Percentiles rank a stretch among this genome's conserved stretches.
Conservation (phyloP, 2,888 invertebrate genomes). For the Trachelus iudaicus region DNA sequence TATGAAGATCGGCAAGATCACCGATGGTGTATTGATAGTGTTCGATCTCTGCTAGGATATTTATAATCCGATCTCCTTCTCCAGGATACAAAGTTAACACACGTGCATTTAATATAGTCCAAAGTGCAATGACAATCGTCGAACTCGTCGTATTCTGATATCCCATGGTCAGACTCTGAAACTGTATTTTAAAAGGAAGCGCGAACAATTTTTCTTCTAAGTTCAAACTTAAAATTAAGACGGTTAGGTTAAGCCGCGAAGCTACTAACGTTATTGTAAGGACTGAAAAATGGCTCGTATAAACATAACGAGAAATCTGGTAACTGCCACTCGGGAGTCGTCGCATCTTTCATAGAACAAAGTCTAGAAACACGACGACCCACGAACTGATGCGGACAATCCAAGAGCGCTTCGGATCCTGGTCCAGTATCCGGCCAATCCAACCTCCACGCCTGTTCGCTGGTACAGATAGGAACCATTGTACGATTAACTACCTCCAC, state of each 20-base stretch:
- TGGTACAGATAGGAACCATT: constrained; percentile 70
- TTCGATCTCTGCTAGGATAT: constrained; percentile 71
- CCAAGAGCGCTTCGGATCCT: constrained; percentile 75
- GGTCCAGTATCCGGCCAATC: constrained; percentile 79
- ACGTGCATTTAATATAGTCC: constrained; percentile 68
- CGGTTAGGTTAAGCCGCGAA: not conserved
- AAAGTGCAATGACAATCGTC: constrained; percentile 70
- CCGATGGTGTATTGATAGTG: constrained; percentile 67
- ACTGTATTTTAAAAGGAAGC: constrained; percentile 60
- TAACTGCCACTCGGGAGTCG: constrained; percentile 78
- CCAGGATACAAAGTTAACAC: constrained; percentile 71
- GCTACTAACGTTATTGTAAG: constrained; percentile 73
- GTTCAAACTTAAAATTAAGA: constrained; percentile 2
- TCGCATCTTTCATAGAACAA: constrained; percentile 72
- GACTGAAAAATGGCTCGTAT: constrained; percentile 72
- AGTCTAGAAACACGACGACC: constrained; percentile 63
- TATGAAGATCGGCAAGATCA: constrained; percentile 66
- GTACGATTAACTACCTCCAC: constrained; percentile 74
- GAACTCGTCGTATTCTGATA: constrained; percentile 73
- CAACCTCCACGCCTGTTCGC: constrained; percentile 71
- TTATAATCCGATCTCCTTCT: constrained; percentile 74
- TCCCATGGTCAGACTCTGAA: constrained; percentile 71
- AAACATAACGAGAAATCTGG: constrained; percentile 83
- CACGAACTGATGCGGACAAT: constrained; percentile 68
- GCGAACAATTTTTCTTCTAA: not conserved